phyloP scores from a whole-genome alignment of 2,113 vertebrate genomes.

The Dromaius novaehollandiae region DNA sequence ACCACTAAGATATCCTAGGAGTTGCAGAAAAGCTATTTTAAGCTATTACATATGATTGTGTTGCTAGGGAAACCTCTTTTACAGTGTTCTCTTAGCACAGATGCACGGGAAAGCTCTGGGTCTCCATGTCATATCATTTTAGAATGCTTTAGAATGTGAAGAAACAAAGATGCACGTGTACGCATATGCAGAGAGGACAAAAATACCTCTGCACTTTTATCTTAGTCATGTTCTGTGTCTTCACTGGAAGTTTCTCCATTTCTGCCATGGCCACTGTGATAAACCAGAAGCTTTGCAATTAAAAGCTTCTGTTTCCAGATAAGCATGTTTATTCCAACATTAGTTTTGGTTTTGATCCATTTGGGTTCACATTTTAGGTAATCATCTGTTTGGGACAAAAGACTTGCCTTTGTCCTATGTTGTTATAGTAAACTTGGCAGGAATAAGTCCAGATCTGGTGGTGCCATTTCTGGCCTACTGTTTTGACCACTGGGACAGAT shows the following conservation, averaged over 20 bases:
- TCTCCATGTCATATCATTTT: conserved; percentile 29
- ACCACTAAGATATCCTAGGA: conserved; percentile 44
- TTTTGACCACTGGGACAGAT: neutral
- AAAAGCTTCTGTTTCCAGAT: neutral
- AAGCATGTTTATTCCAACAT: neutral
- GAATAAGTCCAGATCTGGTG: neutral
- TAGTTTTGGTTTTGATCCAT: neutral
- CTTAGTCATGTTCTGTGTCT: neutral
- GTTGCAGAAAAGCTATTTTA: conserved; percentile 66
- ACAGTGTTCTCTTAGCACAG: conserved; percentile 50
- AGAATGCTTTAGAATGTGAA: neutral
- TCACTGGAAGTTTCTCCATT: neutral
- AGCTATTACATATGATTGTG: conserved; percentile 60
- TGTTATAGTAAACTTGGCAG: neutral
- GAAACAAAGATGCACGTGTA: neutral
- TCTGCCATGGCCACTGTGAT: neutral
- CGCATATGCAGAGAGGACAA: neutral
- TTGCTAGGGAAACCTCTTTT: conserved; percentile 73
- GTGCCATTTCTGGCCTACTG: neutral
- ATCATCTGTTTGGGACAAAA: neutral
- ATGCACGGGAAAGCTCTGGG: conserved; percentile 51
- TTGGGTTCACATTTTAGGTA: neutral
- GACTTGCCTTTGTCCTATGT: neutral
- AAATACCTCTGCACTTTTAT: neutral
- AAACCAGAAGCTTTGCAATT: neutral